Evolutionary conservation across 2,888 invertebrate genomes (phyloP), one percentile per base, ranked within the genome.

Genomic region (Drosophila mimetica): DNA sequence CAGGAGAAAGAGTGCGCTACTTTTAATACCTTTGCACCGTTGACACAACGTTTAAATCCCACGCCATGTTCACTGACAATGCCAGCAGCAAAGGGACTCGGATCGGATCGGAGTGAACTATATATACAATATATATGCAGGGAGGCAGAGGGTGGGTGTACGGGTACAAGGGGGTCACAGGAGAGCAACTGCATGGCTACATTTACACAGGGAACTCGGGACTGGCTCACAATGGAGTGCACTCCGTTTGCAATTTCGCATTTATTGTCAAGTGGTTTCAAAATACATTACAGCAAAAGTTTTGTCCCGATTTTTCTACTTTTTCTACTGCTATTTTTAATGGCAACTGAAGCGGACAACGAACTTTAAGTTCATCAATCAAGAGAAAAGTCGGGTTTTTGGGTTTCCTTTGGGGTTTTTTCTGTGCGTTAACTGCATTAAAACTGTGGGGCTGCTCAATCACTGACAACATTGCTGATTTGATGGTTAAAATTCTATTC

Each of bases 191-290:
- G 60, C 36, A 59, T 53, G 67, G 65, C 66, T 78, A 76, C 76
- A 78, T 55, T 75, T 73, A 65, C 70, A 67, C 50, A 74, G 58
- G 46, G 42, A 70, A 37, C 36, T 18, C 22, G 32, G 61, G 50
- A 71, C 18, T 50, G 70, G 28, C 50, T 52, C 61, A 42, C 37
- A 53, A 42, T 57, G 67, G 57, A 51, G 70, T 59, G 59, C 77
- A 77, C 69, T 70, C 69, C 52, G 69, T 65, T 66, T 78, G 85
- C 74, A 86, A 74, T 80, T 84, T 72, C 41, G 64, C 79, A 70
- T 74, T 82, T 73, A 82, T 86, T 86, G 76, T 72, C 87, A 86
- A 82, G 85, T 82, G 82, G 85, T 74, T 86, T 86, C 76, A 46
- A 65, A 76, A 80, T 82, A 76, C 81, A 83, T 55, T 60, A 42